These are phyloP conservation scores for Hyperoplus lanceolatus DNA, from an alignment of 2,797 vertebrate genomes.

Conservation along the genomic window DNA sequence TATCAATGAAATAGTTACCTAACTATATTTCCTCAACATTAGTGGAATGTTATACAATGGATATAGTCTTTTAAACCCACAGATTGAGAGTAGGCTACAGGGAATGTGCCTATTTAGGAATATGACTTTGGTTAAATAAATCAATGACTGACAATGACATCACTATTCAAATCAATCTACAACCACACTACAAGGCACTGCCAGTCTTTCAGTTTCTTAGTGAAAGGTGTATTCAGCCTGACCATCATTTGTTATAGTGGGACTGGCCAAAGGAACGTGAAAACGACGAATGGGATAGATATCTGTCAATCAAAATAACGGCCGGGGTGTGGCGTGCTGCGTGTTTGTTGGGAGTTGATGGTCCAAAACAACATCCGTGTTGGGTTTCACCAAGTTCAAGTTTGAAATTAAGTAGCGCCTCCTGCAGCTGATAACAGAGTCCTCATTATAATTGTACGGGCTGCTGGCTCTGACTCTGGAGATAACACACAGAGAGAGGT, in stretches of 20 bases:
- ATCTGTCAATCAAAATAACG: conserved; percentile 44
- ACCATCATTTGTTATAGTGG: conserved; percentile 44
- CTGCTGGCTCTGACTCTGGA: background rate
- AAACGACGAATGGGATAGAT: conserved; percentile 41
- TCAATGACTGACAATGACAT: background rate
- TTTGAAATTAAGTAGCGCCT: background rate
- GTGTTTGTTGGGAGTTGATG: background rate
- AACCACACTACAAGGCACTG: conserved; percentile 52
- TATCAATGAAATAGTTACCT: background rate
- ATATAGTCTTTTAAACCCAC: background rate
- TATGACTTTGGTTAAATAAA: background rate
- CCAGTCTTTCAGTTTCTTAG: background rate
- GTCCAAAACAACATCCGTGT: background rate
- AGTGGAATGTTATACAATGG: background rate
- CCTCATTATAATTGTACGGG: background rate
- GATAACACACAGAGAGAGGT: background rate
- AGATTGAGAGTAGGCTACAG: background rate
- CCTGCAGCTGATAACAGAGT: background rate
- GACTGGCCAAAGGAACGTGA: conserved; percentile 13
- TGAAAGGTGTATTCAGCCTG: conserved; percentile 56
- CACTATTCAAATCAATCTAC: conserved; percentile 19
- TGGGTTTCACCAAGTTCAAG: background rate
- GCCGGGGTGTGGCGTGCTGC: conserved; percentile 46
- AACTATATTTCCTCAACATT: background rate
- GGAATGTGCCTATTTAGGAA: background rate